phyloP scores from a whole-genome alignment of 2,113 vertebrate genomes.

The Murina feae region DNA sequence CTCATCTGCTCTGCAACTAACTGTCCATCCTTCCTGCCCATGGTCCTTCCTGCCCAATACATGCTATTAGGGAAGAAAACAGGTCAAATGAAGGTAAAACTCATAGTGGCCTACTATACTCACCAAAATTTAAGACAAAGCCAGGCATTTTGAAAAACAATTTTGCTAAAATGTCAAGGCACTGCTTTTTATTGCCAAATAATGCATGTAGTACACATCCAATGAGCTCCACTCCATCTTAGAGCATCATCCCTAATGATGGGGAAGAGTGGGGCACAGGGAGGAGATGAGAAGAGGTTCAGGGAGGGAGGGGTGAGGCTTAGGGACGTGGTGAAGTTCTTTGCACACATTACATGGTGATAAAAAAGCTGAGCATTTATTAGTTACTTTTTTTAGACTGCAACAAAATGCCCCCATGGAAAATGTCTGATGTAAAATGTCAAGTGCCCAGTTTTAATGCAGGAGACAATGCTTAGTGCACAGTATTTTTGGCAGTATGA shows the following conservation, averaged over 20 bases:
- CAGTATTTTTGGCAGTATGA: slow-evolving; percentile 17
- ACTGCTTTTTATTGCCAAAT: not conserved
- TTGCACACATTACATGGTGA: not conserved
- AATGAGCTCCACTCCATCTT: not conserved
- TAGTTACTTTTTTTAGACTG: slow-evolving; percentile 52
- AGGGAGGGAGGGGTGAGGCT: not conserved
- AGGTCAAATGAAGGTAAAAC: not conserved
- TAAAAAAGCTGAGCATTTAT: slow-evolving; percentile 33
- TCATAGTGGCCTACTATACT: not conserved
- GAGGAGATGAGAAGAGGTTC: not conserved
- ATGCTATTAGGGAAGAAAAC: not conserved
- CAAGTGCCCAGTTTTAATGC: slow-evolving; percentile 41
- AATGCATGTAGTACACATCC: not conserved
- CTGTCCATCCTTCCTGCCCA: not conserved
- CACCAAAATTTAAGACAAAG: slow-evolving; percentile 2
- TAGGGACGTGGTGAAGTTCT: not conserved
- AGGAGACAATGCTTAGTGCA: slow-evolving; percentile 3
- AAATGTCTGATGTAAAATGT: slow-evolving; percentile 52
- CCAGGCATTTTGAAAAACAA: not conserved
- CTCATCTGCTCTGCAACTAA: not conserved
- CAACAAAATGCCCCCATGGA: slow-evolving; percentile 32
- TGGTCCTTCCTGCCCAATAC: not conserved
- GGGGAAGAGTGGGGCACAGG: not conserved
- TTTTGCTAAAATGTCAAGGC: not conserved
- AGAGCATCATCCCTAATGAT: not conserved